phyloP scores from a whole-genome alignment of 2,888 invertebrate genomes.

The Ceriagrion tenellum region DNA sequence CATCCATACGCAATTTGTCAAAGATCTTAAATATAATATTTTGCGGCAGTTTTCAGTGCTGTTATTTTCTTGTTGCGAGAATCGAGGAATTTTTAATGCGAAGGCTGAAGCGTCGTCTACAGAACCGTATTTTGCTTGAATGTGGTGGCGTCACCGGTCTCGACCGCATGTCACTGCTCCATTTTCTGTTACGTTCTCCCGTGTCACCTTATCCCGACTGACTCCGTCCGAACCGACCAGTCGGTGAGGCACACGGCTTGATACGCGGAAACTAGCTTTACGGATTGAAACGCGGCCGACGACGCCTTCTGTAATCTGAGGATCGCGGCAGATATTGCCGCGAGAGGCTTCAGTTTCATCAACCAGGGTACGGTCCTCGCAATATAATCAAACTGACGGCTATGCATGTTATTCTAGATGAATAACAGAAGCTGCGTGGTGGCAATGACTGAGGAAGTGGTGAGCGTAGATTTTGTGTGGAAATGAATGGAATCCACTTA shows the following conservation, averaged over 20 bases:
- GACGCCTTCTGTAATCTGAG: neutral
- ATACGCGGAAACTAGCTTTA: neutral
- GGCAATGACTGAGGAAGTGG: too few relatives aligned
- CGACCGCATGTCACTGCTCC: neutral
- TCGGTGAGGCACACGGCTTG: neutral
- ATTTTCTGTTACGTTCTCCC: neutral
- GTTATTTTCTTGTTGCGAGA: neutral
- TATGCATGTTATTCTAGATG: too few relatives aligned
- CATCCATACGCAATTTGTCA: too few relatives aligned
- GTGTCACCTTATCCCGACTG: neutral
- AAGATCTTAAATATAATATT: too few relatives aligned
- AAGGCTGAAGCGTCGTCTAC: constrained; percentile 1
- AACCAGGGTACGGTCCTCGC: neutral
- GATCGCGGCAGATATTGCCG: neutral
- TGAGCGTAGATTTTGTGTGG: too few relatives aligned
- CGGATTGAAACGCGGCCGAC: neutral
- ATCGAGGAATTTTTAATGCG: too few relatives aligned
- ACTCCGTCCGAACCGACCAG: neutral
- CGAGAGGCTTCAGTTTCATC: neutral
- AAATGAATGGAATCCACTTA: too few relatives aligned
- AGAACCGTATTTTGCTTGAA: neutral
- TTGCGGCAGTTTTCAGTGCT: neutral
- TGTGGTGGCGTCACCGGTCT: neutral
- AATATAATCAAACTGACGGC: neutral
- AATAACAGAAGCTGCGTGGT: too few relatives aligned